Evolutionary conservation across 2,888 invertebrate species (phyloP).

Genomic region (Prostheceraeus crozeri): DNA sequence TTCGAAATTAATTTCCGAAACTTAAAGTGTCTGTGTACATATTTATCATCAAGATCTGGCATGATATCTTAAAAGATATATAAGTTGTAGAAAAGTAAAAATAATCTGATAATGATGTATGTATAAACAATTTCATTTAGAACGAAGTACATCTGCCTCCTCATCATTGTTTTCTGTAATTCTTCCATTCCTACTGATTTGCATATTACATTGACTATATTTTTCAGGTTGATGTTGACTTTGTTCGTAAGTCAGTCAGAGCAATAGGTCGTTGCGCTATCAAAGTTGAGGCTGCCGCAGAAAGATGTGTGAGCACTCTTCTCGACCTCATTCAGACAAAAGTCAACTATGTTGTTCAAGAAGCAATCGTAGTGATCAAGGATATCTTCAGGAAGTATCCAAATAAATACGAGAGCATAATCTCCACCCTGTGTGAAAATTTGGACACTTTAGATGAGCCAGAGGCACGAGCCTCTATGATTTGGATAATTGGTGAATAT

Average conservation of each 20-base stretch:
- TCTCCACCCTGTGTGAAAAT: slow-evolving; percentile 96
- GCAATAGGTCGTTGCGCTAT: slow-evolving; percentile 98
- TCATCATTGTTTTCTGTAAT: no score
- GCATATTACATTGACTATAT: no score
- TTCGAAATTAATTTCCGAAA: no score
- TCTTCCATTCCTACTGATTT: no score
- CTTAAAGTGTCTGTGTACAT: no score
- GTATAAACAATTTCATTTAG: no score
- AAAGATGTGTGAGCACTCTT: slow-evolving; percentile 91
- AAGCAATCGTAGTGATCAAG: slow-evolving; percentile 98
- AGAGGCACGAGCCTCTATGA: slow-evolving; percentile 96
- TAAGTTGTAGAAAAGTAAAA: no score
- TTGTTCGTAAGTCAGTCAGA: slow-evolving; percentile 93
- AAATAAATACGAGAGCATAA: slow-evolving; percentile 98
- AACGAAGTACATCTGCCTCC: no score
- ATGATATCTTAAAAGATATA: no score
- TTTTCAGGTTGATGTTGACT: slow-evolving; percentile 99
- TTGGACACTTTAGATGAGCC: slow-evolving; percentile 96
- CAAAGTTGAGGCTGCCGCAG: slow-evolving; percentile 93
- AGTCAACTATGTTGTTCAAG: slow-evolving; percentile 98
- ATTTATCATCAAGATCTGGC: no score
- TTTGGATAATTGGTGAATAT: slow-evolving; percentile 81
- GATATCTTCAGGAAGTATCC: slow-evolving; percentile 72
- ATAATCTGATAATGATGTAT: no score
- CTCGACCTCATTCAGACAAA: slow-evolving; percentile 97